Evolutionary conservation across 2,888 invertebrate species (phyloP).

Genomic region (Drosophila suboccidentalis): DNA sequence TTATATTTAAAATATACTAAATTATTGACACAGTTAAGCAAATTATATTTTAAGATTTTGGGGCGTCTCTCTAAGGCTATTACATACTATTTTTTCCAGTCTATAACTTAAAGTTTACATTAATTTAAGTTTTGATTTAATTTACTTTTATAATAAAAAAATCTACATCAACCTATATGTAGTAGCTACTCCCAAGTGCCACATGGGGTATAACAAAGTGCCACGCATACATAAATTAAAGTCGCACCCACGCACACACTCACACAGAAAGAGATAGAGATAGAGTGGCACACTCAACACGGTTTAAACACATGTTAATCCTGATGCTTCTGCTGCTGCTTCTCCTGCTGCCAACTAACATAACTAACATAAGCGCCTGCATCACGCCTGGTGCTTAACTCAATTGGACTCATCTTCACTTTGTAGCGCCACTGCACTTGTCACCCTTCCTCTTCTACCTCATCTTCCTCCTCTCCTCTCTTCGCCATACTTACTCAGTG

Average conservation of each 20-base stretch:
- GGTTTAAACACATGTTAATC: constrained; percentile 78
- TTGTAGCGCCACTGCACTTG: constrained; percentile 50
- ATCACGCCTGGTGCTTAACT: constrained; percentile 65
- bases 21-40: too few species aligned
- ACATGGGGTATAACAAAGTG: constrained; percentile 54
- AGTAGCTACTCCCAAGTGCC: background rate
- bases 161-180: background rate
- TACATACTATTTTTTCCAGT: too few species aligned
- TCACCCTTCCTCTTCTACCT: background rate
- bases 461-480: background rate
- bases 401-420: constrained; percentile 70
- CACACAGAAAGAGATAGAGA: constrained; percentile 2
- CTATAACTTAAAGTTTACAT: too few species aligned
- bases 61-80: too few species aligned
- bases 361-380: constrained; percentile 38
- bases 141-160: too few species aligned
- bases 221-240: constrained; percentile 78
- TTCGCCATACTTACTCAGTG: constrained; percentile 92
- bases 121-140: too few species aligned
- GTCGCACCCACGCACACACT: constrained; percentile 44
- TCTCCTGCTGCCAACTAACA: constrained; percentile 18
- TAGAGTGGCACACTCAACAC: constrained; percentile 70
- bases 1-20: too few species aligned
- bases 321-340: constrained; percentile 21
- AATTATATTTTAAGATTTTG: too few species aligned